Conservation (phyloP, 1,140 invertebrate genomes). For the Halictus rubicundus region DNA sequence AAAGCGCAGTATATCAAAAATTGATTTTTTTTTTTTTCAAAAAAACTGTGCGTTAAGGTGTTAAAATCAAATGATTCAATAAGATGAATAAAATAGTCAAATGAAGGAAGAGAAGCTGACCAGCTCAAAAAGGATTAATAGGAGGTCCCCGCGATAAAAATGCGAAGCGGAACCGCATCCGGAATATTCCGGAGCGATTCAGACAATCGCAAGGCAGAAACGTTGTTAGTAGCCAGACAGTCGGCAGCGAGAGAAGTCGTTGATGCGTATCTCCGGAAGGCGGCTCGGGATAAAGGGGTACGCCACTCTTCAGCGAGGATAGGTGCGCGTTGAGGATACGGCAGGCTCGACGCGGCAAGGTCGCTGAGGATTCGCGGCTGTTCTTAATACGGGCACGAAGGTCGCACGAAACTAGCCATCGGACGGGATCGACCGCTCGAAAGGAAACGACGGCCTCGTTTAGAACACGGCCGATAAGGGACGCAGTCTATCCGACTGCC, state of each 20-base stretch:
- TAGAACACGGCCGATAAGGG: conserved; percentile 10
- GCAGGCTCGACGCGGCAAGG: conserved; percentile 18
- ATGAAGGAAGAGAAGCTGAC: too few relatives aligned
- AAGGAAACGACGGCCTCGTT: conserved; percentile 36
- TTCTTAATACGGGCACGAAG: conserved; percentile 21
- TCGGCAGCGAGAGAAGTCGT: background rate
- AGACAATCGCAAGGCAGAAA: background rate
- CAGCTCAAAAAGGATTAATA: too few relatives aligned
- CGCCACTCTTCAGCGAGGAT: conserved; percentile 1
- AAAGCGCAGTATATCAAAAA: too few relatives aligned
- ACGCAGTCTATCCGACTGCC: background rate
- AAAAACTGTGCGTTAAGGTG: too few relatives aligned
- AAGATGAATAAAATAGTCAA: too few relatives aligned
- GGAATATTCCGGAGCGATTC: too few relatives aligned
- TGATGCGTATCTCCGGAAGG: conserved; percentile 33
- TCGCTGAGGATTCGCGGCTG: conserved; percentile 3
- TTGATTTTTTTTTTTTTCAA: too few relatives aligned
- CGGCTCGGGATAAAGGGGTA: conserved; percentile 4
- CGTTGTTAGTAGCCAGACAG: background rate
- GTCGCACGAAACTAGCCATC: background rate
- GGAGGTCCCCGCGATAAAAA: too few relatives aligned
- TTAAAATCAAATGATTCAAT: too few relatives aligned
- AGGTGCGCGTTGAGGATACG: too few relatives aligned
- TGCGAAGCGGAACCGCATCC: background rate
- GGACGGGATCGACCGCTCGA: conserved; percentile 10